Evolutionary conservation across 2,797 vertebrate genomes (phyloP).

Genomic region (Simalia tracyae): DNA sequence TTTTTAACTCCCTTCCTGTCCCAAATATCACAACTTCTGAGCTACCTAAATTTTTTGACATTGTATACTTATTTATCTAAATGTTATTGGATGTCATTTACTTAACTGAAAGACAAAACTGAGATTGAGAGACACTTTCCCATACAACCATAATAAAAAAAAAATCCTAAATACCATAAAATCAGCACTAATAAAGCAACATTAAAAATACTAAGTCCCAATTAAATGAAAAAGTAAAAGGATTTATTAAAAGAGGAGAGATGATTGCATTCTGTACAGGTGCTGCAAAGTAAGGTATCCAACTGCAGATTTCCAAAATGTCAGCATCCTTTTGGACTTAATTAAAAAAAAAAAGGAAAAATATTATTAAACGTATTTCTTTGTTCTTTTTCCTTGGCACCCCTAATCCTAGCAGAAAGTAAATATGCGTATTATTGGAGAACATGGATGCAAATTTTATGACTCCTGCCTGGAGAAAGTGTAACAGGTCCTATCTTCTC

Average conservation of each 20-base stretch:
- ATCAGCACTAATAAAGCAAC: background rate
- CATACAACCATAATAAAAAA: background rate
- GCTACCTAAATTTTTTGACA: background rate
- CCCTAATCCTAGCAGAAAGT: background rate
- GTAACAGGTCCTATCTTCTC: background rate
- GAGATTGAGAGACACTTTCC: background rate
- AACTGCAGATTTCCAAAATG: background rate
- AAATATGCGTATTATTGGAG: background rate
- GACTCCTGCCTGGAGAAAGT: background rate
- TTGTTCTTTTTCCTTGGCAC: background rate
- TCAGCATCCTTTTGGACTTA: background rate
- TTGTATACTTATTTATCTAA: background rate
- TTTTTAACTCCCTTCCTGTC: background rate
- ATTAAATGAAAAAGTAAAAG: background rate
- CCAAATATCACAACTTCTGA: background rate
- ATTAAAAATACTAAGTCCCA: background rate
- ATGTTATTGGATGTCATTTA: background rate
- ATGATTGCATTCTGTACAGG: background rate
- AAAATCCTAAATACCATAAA: background rate
- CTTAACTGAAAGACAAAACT: background rate
- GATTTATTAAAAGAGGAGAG: background rate
- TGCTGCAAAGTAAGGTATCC: background rate
- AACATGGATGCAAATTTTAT: background rate
- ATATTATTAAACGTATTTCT: no score
- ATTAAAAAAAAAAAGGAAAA: background rate